Evolutionary conservation across 92 coral and sea anemone genomes (phyloP).

Genomic region (Epizoanthus fatuus): DNA sequence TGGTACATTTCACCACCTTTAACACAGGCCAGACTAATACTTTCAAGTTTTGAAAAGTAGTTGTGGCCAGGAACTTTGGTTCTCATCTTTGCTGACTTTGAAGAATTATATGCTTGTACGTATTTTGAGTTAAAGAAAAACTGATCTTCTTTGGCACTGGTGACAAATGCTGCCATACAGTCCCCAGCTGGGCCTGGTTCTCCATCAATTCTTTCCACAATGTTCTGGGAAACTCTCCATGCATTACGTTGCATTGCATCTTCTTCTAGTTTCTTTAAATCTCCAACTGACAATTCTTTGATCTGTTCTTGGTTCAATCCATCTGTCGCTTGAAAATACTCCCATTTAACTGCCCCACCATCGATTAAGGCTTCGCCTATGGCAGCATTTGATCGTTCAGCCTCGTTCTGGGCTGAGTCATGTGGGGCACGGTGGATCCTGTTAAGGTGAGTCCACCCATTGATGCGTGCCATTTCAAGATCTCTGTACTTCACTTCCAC

Average conservation of each 20-base stretch:
- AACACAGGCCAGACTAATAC: background rate
- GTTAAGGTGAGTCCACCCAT: conserved; percentile 29
- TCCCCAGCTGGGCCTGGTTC: conserved; percentile 40
- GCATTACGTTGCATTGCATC: conserved; percentile 2
- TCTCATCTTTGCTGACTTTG: conserved; percentile 29
- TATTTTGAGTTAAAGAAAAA: conserved; percentile 29
- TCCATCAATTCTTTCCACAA: conserved; percentile 27
- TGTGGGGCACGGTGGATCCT: conserved; percentile 62
- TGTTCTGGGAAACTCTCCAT: conserved; percentile 4
- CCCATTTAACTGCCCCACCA: conserved; percentile 58
- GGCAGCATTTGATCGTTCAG: conserved; percentile 63
- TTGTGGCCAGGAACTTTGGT: conserved; percentile 47
- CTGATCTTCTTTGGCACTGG: conserved; percentile 4
- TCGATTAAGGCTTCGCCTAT: conserved; percentile 67
- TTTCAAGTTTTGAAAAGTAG: conserved; percentile 21
- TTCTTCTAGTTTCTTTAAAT: conserved; percentile 6
- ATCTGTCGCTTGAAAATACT: conserved; percentile 53
- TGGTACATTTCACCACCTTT: conserved; percentile 39
- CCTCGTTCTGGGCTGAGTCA: conserved; percentile 67
- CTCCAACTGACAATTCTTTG: background rate
- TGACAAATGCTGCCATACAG: conserved; percentile 50
- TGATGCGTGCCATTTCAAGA: no score
- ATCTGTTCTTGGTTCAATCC: background rate
- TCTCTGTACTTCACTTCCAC: conserved; percentile 13
- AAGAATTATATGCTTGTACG: conserved; percentile 6